These are phyloP conservation scores for Ormyrus pomaceus DNA, from an alignment of 2,888 invertebrate species.

Conservation along the genomic window DNA sequence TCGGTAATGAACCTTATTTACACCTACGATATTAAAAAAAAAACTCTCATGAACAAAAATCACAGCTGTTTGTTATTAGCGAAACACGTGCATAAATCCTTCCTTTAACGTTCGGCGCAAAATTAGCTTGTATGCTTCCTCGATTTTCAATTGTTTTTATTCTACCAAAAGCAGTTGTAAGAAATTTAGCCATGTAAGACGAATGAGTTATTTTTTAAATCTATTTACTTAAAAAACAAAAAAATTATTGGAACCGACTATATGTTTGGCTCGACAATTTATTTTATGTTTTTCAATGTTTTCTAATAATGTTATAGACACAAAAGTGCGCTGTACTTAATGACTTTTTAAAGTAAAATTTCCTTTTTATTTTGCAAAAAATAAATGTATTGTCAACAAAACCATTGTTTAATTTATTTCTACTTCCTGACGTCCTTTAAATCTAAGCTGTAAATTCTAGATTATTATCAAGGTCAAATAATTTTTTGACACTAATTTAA, in stretches of 20 bases:
- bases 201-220: too few species aligned
- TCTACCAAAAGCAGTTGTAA: not conserved
- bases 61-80: not conserved
- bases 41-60: not conserved
- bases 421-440: not conserved
- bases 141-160: slow-evolving; percentile 4
- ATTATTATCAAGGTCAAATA: not conserved
- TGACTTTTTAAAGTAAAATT: slow-evolving; percentile 24
- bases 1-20: too few species aligned
- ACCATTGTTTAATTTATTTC: not conserved
- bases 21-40: slow-evolving; percentile 5
- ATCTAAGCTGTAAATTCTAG: too few species aligned
- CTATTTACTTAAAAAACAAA: too few species aligned
- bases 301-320: slow-evolving; percentile 10
- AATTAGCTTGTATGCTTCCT: slow-evolving; percentile 16
- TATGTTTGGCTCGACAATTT: not conserved
- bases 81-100: not conserved
- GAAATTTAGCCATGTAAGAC: too few species aligned
- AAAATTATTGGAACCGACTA: too few species aligned
- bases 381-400: slow-evolving; percentile 30
- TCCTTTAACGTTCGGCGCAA: slow-evolving; percentile 10
- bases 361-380: slow-evolving; percentile 44
- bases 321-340: slow-evolving; percentile 32
- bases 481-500: not conserved
- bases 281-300: slow-evolving; percentile 8